Evolutionary conservation across 2,113 vertebrate species (phyloP), one percentile per base, ranked within the genome.

Genomic region (Pampusana beccarii): DNA sequence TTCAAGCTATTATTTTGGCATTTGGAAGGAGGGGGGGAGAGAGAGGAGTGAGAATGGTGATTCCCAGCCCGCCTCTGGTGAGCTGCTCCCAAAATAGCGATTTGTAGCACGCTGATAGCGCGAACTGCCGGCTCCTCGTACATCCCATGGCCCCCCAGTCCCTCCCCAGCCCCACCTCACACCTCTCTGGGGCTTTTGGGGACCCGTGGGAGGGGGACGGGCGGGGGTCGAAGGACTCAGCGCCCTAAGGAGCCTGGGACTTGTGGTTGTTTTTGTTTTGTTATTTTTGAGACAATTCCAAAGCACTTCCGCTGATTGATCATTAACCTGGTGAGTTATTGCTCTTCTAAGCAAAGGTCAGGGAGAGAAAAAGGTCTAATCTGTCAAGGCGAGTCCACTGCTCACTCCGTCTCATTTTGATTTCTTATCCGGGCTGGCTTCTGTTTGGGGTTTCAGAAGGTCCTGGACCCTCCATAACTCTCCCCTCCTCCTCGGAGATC

Each of bases 281-380:
- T 91, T 80, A 73, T 97, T 92, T 97, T 93, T 24, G 98, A 98
- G 88, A 81, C 95, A 81, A 96, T 97, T 98, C 66, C 92, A 93
- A 94, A 97, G 95, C 94, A 88, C 96, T 98, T 97, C 92, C 58
- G 77, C 92, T 94, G 97, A 97, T 98, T 98, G 98, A 98, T 98
- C 98, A 98, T 99, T 98, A 98, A 98, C 98, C 97, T 85, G 88
- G 92, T 98, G 98, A 99, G 97, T 98, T 98, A 98, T 98, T 97
- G 94, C 98, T 97, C 94, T 95, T 97, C 96, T 67, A 93, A 98
- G 97, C 97, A 98, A 98, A 98, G 98, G 98, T 99, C 98, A 98
- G 77, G 75, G 92, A 88, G 97, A 98, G 97, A 98, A 97, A 96
- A 96, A 97, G 96, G 90, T 94, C 94, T 97, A 98, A 98, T 98